These are phyloP conservation scores for Norana najaformis DNA, from an alignment of 2,888 invertebrate species.

Conservation along the genomic window DNA sequence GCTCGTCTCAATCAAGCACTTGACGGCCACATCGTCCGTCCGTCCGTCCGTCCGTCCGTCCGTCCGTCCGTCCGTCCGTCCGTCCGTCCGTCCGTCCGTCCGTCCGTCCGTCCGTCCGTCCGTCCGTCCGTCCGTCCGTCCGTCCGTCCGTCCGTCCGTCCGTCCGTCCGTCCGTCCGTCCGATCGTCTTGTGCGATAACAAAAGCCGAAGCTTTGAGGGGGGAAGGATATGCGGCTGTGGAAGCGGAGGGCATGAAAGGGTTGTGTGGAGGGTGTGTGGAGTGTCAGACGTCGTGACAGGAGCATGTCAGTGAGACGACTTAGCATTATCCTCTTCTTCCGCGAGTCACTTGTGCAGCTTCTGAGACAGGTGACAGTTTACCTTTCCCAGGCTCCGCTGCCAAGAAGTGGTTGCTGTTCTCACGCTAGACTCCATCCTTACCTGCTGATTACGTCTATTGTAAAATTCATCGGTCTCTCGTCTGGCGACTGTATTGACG, in stretches of 20 bases:
- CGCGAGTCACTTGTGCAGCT: too few relatives aligned
- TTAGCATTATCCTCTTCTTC: too few relatives aligned
- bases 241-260: too few relatives aligned
- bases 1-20: not conserved
- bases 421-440: too few relatives aligned
- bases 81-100: not conserved
- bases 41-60: not conserved
- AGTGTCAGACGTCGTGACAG: not conserved
- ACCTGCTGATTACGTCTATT: too few relatives aligned
- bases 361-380: too few relatives aligned
- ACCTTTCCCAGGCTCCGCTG: too few relatives aligned
- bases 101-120: not conserved
- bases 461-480: too few relatives aligned
- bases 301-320: not conserved
- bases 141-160: not conserved
- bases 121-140: not conserved
- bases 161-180: not conserved
- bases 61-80: not conserved
- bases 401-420: too few relatives aligned
- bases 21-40: not conserved
- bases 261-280: not conserved
- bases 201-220: not conserved
- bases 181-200: not conserved
- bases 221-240: not conserved
- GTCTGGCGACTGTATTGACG: too few relatives aligned